Base-by-base conservation (phyloP, 2,888 invertebrate genomes). In the Mimas tiliae region DNA sequence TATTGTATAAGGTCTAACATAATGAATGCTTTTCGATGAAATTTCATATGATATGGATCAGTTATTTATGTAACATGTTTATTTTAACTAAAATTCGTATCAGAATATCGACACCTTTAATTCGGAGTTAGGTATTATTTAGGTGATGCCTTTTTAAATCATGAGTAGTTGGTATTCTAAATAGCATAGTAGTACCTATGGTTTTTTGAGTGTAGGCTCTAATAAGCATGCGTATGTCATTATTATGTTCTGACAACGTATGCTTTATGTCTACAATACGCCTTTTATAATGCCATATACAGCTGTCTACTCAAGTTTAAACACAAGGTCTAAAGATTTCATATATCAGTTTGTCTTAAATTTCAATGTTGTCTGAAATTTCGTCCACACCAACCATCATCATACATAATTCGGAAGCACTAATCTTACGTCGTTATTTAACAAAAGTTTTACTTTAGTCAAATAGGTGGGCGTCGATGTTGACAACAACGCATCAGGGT, bases 371-470 rank as follows among this genome's bases (percentile, higher is more conserved):
- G 42, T 19, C n/a, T 58, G 58, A 58, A 58, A 42, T 58, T 58
- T 58, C 19, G 42, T 42, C 58, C 2, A 2, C 38, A 9, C 19
- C 58, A 16, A 42, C 42, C 38, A 19, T 38, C 38, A 42, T 58
- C 38, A 42, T 42, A 19, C 74, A 75, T 74, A 77, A 79, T 84
- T 83, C 83, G 80, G 76, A 74, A 80, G 82, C 84, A 81, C 82
- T 74, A 81, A 80, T 83, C 83, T 82, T 83, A 74, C 81, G 81
- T 75, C 71, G 74, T 76, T 79, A n/a, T n/a, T 9, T 50, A 77
- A 80, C 76, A 74, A 82, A 38, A 75, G 78, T 81, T 79, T 79
- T 69, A 74, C 75, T 76, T 74, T 84, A 80, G 81, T 77, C 78
- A 42, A 33, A 34, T 80, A 75, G 73, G 65, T 50, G 38, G 72